These are phyloP conservation scores for Acanthis flammea DNA, from an alignment of 2,797 vertebrate genomes.

Conservation along the genomic window DNA sequence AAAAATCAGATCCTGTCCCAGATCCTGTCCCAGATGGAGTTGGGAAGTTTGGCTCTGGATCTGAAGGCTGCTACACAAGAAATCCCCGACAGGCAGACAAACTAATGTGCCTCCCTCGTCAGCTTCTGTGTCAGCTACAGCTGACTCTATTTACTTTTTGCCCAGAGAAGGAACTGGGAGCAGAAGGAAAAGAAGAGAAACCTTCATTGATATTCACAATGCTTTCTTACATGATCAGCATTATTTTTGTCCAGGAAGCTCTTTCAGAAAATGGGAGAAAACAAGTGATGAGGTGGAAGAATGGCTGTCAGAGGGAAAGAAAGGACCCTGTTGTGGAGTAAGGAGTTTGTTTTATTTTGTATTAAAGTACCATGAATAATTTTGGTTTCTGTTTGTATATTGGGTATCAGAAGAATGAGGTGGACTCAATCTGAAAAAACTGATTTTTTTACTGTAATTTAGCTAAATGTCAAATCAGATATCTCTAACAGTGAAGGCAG, in stretches of 20 bases:
- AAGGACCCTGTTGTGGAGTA: background rate
- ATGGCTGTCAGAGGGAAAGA: background rate
- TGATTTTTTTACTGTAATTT: background rate
- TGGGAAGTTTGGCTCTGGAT: slow-evolving; percentile 30
- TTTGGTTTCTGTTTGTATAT: background rate
- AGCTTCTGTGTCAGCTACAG: slow-evolving; percentile 47
- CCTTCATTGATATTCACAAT: slow-evolving; percentile 66
- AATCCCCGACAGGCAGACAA: background rate
- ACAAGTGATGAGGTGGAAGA: slow-evolving; percentile 35
- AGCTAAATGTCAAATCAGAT: background rate
- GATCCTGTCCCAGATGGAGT: background rate
- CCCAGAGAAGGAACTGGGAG: slow-evolving; percentile 18
- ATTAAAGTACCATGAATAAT: background rate
- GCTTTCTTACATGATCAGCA: slow-evolving; percentile 30
- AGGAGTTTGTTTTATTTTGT: background rate
- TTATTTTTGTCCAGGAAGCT: slow-evolving; percentile 46
- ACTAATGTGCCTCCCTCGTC: slow-evolving; percentile 18
- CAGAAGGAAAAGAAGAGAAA: background rate
- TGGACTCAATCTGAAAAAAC: background rate
- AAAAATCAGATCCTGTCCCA: background rate
- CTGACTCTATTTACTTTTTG: slow-evolving; percentile 55
- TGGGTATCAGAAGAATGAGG: background rate
- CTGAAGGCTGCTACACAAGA: slow-evolving; percentile 33
- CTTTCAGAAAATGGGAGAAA: slow-evolving; percentile 51
- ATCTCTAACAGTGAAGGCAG: background rate